Percentiles rank a stretch among this genome's conserved stretches.
Evolutionary conservation across 2,888 invertebrate genomes (phyloP).

Genomic region (Hetaerina titia): DNA sequence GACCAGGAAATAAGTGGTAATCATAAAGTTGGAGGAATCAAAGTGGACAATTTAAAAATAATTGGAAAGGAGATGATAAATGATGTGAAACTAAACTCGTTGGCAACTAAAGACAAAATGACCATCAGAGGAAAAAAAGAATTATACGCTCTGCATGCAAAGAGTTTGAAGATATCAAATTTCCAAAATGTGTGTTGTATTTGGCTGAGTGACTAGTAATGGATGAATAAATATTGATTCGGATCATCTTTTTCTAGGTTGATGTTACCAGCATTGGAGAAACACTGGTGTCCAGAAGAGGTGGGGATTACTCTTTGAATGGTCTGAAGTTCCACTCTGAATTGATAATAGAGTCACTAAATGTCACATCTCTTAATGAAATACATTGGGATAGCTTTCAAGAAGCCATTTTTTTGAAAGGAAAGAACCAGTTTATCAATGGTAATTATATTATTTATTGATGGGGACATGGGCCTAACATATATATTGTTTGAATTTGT

Average conservation of each 20-base stretch:
- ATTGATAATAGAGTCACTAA: background rate
- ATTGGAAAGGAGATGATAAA: background rate
- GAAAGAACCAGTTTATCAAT: constrained; percentile 5
- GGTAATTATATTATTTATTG: background rate
- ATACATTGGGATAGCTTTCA: constrained; percentile 31
- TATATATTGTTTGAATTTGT: too few relatives aligned
- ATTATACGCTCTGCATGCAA: background rate
- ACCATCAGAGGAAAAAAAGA: background rate
- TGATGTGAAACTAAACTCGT: background rate
- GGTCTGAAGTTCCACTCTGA: background rate
- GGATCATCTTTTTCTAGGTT: background rate
- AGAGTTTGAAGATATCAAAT: background rate
- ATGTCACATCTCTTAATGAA: constrained; percentile 24
- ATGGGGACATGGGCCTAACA: background rate
- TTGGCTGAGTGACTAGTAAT: background rate
- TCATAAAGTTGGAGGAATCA: constrained; percentile 26
- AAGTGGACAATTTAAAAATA: background rate
- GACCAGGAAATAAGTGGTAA: constrained; percentile 33
- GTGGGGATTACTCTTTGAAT: constrained; percentile 17
- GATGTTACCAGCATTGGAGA: background rate
- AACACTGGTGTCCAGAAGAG: background rate
- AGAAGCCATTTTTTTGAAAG: background rate
- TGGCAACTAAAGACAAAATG: background rate
- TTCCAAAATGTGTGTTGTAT: background rate
- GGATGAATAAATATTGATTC: background rate